These are phyloP conservation scores for Alectura lathami DNA, from an alignment of 2,113 vertebrate species.

Conservation along the genomic window DNA sequence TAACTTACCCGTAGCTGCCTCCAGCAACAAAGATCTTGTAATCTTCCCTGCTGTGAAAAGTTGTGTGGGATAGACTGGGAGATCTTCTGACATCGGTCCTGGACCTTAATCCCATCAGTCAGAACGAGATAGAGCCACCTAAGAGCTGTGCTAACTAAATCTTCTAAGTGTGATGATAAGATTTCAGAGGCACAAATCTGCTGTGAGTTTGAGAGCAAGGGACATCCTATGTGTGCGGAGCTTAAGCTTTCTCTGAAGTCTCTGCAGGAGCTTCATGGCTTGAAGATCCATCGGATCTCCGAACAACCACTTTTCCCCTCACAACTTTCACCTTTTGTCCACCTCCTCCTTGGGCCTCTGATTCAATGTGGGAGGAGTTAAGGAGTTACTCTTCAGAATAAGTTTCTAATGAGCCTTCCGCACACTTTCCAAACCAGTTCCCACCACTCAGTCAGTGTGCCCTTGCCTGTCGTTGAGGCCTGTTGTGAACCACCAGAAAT, in stretches of 20 bases:
- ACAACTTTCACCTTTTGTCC: background rate
- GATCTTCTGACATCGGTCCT: background rate
- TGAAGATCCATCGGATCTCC: background rate
- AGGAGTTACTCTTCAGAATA: background rate
- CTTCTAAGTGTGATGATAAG: background rate
- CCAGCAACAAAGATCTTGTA: background rate
- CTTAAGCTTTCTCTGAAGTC: background rate
- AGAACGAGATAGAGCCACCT: background rate
- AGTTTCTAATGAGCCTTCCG: background rate
- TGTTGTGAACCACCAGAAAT: background rate
- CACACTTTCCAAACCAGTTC: background rate
- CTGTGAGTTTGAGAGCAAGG: background rate
- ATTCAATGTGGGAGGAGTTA: background rate
- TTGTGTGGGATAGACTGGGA: background rate
- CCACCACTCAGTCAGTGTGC: fast-evolving
- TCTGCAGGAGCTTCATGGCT: background rate
- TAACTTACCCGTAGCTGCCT: background rate
- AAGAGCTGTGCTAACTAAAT: background rate
- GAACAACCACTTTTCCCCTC: background rate
- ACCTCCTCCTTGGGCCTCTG: background rate
- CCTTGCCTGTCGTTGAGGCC: background rate
- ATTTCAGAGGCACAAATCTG: background rate
- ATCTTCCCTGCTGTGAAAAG: background rate
- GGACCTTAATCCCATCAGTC: background rate
- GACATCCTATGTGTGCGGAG: background rate